phyloP scores from a whole-genome alignment of 2,888 invertebrate genomes.

The Drosophila anceps region DNA sequence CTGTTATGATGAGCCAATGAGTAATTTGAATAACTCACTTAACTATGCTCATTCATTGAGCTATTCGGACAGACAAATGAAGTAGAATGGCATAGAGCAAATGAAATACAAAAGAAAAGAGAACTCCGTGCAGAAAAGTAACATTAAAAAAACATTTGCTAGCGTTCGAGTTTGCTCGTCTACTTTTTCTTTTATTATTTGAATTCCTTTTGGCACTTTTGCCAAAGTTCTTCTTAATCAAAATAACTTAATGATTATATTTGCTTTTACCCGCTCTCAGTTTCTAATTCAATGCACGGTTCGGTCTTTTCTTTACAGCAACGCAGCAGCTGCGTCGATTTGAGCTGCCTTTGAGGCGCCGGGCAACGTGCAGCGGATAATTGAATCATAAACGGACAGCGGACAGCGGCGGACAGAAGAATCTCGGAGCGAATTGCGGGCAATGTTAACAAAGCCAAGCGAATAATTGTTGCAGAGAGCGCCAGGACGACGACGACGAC shows the following conservation, averaged over 20 bases:
- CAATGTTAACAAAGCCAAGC: constrained; percentile 79
- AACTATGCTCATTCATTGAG: constrained; percentile 2
- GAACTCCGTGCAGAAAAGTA: constrained; percentile 30
- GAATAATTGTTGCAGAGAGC: constrained; percentile 71
- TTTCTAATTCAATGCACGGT: constrained; percentile 45
- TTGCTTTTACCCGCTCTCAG: constrained; percentile 63
- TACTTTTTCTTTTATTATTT: constrained; percentile 6
- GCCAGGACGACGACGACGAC: constrained; percentile 15
- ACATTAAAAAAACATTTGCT: constrained; percentile 53
- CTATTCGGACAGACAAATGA: constrained; percentile 8
- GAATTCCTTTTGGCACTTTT: constrained; percentile 64
- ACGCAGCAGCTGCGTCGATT: constrained; percentile 52
- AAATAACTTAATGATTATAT: constrained; percentile 81
- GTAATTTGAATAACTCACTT: constrained; percentile 24
- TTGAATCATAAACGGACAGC: constrained; percentile 64
- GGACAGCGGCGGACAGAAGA: constrained; percentile 21
- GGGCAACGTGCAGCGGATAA: constrained; percentile 51
- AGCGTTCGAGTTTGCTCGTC: constrained; percentile 1
- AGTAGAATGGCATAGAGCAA: not conserved
- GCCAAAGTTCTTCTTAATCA: constrained; percentile 77
- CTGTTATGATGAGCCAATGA: constrained; percentile 13
- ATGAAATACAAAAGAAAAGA: not conserved
- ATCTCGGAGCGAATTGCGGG: constrained; percentile 57
- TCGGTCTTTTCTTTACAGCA: constrained; percentile 38
- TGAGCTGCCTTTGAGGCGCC: constrained; percentile 67